A percentile compares a stretch with the other conserved stretches of the same genome.
Conservation (phyloP, 2,113 vertebrate species). For the Todiramphus chloris region DNA sequence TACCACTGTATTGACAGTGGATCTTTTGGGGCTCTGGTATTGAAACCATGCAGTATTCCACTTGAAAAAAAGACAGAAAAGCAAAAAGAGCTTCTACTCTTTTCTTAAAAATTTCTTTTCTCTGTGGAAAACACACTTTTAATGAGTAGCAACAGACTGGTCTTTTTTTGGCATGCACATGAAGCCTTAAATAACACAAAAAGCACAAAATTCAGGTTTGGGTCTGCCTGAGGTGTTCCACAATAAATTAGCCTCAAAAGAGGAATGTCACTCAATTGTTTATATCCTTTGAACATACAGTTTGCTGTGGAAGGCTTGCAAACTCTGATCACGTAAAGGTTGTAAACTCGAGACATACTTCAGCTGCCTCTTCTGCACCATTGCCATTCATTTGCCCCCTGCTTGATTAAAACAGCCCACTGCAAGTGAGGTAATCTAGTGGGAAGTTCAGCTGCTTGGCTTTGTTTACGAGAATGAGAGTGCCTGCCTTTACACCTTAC, state of each 20-base stretch:
- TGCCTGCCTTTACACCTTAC: background rate
- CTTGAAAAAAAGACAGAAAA: background rate
- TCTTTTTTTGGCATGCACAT: background rate
- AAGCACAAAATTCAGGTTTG: background rate
- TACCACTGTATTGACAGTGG: background rate
- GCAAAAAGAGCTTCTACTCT: background rate
- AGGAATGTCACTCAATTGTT: background rate
- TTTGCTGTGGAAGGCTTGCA: background rate
- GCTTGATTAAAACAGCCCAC: background rate
- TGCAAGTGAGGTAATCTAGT: rapidly evolving
- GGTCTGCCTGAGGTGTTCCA: background rate
- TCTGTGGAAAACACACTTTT: background rate
- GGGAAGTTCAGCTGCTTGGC: background rate
- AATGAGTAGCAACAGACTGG: background rate
- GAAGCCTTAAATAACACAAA: background rate
- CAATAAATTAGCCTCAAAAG: background rate
- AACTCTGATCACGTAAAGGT: background rate
- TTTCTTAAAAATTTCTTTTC: background rate
- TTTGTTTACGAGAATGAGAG: background rate
- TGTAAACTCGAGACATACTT: background rate
- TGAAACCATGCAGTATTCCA: background rate
- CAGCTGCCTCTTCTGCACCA: background rate
- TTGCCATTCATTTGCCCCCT: background rate
- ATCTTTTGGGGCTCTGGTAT: background rate
- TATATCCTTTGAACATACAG: background rate